Conservation (phyloP, 2,797 vertebrate genomes). For the Molossus alvarezi region DNA sequence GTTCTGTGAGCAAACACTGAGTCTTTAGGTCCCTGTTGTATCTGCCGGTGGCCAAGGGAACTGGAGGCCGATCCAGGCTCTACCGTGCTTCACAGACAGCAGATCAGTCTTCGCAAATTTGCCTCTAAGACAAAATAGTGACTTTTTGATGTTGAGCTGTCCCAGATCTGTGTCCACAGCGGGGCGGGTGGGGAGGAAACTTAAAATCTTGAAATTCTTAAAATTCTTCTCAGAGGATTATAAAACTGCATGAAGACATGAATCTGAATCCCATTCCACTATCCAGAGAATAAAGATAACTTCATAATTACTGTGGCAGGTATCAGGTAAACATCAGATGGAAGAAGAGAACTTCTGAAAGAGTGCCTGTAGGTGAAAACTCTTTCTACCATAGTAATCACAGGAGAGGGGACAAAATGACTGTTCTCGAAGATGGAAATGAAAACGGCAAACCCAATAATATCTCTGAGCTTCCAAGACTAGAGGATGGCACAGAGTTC, state of each 20-base stretch:
- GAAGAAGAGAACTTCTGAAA: background rate
- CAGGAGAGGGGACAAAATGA: background rate
- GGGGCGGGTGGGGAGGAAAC: background rate
- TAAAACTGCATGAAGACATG: background rate
- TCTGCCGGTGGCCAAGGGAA: background rate
- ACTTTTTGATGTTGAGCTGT: background rate
- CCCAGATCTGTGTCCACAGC: background rate
- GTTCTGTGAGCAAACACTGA: background rate
- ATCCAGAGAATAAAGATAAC: background rate
- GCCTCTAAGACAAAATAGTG: background rate
- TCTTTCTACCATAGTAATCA: background rate
- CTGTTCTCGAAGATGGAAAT: background rate
- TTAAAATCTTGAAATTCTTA: conserved; percentile 22
- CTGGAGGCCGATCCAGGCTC: background rate
- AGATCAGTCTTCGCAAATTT: background rate
- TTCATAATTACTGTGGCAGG: background rate
- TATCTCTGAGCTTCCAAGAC: background rate
- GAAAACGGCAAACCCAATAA: background rate
- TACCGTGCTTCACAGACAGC: background rate
- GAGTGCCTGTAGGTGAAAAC: background rate
- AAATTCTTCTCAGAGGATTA: conserved; percentile 14
- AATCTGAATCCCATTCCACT: background rate
- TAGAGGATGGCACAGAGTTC: background rate
- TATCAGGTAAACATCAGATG: background rate
- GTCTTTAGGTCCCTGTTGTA: no score